Base-by-base conservation (phyloP, 2,797 vertebrate genomes). In the Zenarchopterus dispar region DNA sequence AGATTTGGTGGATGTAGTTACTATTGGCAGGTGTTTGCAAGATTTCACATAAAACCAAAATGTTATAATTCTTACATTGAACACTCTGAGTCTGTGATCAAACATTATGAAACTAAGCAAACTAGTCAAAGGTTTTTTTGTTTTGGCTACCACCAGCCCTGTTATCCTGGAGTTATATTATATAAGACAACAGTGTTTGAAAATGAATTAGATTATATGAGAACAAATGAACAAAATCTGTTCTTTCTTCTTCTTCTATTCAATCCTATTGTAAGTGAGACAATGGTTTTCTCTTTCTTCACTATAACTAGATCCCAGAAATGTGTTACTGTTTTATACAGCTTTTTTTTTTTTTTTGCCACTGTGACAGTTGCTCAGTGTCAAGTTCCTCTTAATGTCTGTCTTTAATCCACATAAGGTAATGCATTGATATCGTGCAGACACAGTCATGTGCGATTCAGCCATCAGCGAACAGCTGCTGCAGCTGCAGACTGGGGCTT, bases 81-180 rank as follows among this genome's bases (percentile, higher is more conserved):
- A 15, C 26, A 39, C 16, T 5, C 47, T 19, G 36, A 18, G 8
- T 26, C 16, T n/a, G 22, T 31, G 24, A 45, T 60, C 18, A 62
- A 19, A 73, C 64, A 68, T 78, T 45, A 77, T 67, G 55, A 72
- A 78, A 57, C 61, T 22, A 63, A 64, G 19, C 46, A 43, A 7
- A 46, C 42, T 18, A 59, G 65, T 75, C 21, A 24, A 24, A 24
- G 24, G 24, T 28, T 7, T 77, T 66, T 56, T 72, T 82, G 60
- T 70, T 75, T 65, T 50, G 18, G 26, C 56, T 45, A 1, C 22
- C 5, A 18, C 76, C 55, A 61, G 41, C 22, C 59, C 17, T 47
- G 44, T 62, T 60, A 19, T 57, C 55, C 57, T 5, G 61, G 46
- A 64, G 59, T 7, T 73, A 19, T 10, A 26, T 0, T 16, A 8